A percentile compares a stretch with the other conserved stretches of the same genome.
Evolutionary conservation across 2,797 vertebrate genomes (phyloP).

Genomic region (Sebastes reedi): DNA sequence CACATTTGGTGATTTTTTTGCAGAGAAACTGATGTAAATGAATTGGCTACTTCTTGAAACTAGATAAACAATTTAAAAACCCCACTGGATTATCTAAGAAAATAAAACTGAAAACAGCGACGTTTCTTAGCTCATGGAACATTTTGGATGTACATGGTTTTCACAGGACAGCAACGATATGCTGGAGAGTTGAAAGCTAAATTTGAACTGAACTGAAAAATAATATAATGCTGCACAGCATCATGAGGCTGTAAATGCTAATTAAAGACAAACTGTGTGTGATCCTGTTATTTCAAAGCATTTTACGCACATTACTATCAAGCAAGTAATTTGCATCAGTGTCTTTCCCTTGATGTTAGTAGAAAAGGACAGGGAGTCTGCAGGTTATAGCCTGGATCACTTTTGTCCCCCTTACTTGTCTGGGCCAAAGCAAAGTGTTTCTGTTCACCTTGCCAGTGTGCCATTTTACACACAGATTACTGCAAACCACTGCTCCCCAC

Average conservation of each 20-base stretch:
- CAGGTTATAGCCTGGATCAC: constrained; percentile 6
- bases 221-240: neutral
- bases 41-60: neutral
- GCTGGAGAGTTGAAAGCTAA: neutral
- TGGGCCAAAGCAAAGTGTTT: constrained; percentile 19
- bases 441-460: constrained; percentile 47
- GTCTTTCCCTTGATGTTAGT: neutral
- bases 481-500: constrained; percentile 25
- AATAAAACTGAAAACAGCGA: neutral
- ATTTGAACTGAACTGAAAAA: neutral
- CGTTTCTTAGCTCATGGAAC: neutral
- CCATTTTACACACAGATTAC: constrained; percentile 55
- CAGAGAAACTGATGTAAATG: neutral
- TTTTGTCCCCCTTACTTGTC: neutral
- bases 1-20: too few species aligned
- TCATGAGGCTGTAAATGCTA: neutral
- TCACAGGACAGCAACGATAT: neutral
- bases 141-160: neutral
- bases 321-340: neutral
- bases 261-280: neutral
- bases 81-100: neutral
- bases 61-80: neutral
- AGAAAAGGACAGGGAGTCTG: constrained; percentile 20
- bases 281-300: neutral
- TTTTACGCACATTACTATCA: neutral